A percentile compares a stretch with the other conserved stretches of the same genome.
phyloP scores from a whole-genome alignment of 1,140 invertebrate species.

The Calephelis nemesis region DNA sequence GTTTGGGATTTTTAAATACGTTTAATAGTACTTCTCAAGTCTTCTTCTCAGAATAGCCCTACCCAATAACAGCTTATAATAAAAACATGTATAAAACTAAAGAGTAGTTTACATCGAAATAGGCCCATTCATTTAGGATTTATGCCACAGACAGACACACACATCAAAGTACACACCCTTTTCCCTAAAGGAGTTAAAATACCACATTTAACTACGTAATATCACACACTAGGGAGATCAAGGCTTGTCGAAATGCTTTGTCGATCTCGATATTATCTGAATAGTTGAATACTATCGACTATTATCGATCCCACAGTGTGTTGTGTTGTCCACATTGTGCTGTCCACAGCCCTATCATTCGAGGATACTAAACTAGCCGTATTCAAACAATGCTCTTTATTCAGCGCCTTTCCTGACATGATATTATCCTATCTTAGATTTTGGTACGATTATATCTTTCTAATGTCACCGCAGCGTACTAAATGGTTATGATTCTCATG shows the following conservation, averaged over 20 bases:
- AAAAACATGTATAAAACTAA: no score
- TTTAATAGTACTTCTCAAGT: no score
- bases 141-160: no score
- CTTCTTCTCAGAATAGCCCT: no score
- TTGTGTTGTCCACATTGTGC: constrained; percentile 67
- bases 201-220: constrained; percentile 32
- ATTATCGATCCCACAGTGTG: constrained; percentile 47
- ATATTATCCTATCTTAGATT: constrained; percentile 55
- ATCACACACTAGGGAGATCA: constrained; percentile 50
- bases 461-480: constrained; percentile 29
- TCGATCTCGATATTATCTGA: constrained; percentile 64
- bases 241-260: constrained; percentile 46
- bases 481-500: not conserved
- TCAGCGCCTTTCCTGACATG: constrained; percentile 50
- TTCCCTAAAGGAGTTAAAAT: no score
- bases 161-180: no score
- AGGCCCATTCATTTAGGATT: no score
- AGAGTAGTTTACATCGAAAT: no score
- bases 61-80: no score
- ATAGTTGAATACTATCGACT: constrained; percentile 60
- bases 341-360: constrained; percentile 58
- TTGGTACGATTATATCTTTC: constrained; percentile 39
- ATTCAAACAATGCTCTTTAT: constrained; percentile 59
- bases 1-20: no score
- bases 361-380: constrained; percentile 53